Evolutionary conservation across 1,140 invertebrate genomes (phyloP).

Genomic region (Archivesica marissinica): DNA sequence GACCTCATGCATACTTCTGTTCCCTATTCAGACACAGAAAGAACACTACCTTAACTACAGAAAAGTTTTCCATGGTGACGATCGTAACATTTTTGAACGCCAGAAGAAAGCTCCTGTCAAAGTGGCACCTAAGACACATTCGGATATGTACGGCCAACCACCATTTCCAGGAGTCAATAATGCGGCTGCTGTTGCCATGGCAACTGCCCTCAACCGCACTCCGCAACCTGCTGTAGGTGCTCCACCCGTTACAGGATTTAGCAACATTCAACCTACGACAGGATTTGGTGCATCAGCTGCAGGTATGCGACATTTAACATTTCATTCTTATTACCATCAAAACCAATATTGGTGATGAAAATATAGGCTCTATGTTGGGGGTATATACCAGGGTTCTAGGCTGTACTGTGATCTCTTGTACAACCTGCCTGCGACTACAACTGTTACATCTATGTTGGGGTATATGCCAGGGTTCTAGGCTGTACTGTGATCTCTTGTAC

Average conservation of each 20-base stretch:
- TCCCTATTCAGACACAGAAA: slow-evolving; percentile 88
- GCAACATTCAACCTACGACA: slow-evolving; percentile 36
- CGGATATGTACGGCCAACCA: slow-evolving; percentile 85
- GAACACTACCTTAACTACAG: slow-evolving; percentile 92
- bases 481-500: too few species aligned
- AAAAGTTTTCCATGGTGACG: slow-evolving; percentile 91
- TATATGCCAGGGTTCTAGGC: too few species aligned
- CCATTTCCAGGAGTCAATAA: slow-evolving; percentile 86
- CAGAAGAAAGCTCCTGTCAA: slow-evolving; percentile 75
- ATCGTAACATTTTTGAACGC: slow-evolving; percentile 91
- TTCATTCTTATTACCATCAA: too few species aligned
- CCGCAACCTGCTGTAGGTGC: slow-evolving; percentile 74
- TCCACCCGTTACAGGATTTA: slow-evolving; percentile 70
- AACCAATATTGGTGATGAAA: too few species aligned
- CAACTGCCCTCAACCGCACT: slow-evolving; percentile 85
- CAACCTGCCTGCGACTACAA: too few species aligned
- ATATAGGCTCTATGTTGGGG: too few species aligned
- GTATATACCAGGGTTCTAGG: too few species aligned
- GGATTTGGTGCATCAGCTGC: slow-evolving; percentile 57
- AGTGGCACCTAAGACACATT: slow-evolving; percentile 69
- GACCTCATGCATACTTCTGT: too few species aligned
- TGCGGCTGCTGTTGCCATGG: slow-evolving; percentile 84
- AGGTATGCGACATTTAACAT: background rate
- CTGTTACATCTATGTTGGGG: too few species aligned
- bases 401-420: too few species aligned